Conservation (phyloP, 1,140 invertebrate genomes). For the Archegozetes longisetosus region DNA sequence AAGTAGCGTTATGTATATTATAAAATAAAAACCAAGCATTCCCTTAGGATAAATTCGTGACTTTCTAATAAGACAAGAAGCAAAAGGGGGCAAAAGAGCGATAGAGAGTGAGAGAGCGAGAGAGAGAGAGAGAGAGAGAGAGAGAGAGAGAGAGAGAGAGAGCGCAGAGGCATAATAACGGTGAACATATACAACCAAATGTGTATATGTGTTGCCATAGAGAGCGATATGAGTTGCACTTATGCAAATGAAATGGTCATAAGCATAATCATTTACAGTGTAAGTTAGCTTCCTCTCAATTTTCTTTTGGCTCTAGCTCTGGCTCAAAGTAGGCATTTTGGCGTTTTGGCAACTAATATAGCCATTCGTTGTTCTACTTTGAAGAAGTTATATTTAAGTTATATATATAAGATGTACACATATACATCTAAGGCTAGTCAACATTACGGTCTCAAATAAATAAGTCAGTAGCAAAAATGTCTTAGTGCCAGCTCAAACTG, state of each 20-base stretch:
- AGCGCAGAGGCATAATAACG: background rate
- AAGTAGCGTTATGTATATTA: background rate
- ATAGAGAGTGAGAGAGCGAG: background rate
- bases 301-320: background rate
- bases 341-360: background rate
- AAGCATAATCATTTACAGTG: background rate
- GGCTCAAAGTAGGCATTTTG: background rate
- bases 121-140: background rate
- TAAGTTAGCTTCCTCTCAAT: background rate
- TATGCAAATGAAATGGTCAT: background rate
- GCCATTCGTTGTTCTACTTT: background rate
- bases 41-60: background rate
- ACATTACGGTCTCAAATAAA: background rate
- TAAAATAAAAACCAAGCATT: background rate
- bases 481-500: too few relatives aligned
- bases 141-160: background rate
- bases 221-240: background rate
- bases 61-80: background rate
- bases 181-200: background rate
- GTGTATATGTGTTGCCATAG: background rate
- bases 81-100: background rate
- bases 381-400: background rate
- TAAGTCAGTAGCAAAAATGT: background rate
- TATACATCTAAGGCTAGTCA: background rate
- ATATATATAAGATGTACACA: background rate